phyloP scores from a whole-genome alignment of 2,888 invertebrate genomes.

The Eurois occulta region DNA sequence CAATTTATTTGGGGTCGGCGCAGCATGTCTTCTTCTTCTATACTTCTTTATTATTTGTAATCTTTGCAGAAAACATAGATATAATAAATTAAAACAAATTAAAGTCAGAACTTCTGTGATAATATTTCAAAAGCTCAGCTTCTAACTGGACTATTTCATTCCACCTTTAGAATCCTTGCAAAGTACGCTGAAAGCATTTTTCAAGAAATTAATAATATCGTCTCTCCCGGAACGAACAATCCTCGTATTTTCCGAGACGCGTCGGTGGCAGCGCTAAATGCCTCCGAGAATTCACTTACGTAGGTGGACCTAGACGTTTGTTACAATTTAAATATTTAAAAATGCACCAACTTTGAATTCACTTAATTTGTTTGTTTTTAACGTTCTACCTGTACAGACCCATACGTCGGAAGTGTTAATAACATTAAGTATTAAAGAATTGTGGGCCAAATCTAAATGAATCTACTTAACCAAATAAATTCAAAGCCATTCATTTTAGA shows the following conservation, averaged over 20 bases:
- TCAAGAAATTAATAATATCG: constrained; percentile 37
- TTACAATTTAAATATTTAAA: constrained; percentile 7
- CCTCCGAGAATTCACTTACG: background rate
- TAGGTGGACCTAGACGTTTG: background rate
- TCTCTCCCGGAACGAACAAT: constrained; percentile 8
- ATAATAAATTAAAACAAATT: background rate
- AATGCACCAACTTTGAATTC: background rate
- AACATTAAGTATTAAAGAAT: background rate
- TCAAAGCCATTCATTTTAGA: too few relatives aligned
- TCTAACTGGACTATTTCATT: constrained; percentile 23
- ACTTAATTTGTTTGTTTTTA: background rate
- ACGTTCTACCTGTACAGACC: background rate
- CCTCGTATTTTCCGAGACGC: constrained; percentile 29
- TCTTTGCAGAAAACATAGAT: background rate
- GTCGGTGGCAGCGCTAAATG: constrained; percentile 13
- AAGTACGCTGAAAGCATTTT: constrained; percentile 21
- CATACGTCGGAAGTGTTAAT: background rate
- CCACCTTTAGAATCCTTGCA: constrained; percentile 14
- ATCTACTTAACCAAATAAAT: too few relatives aligned
- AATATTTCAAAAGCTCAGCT: constrained; percentile 11
- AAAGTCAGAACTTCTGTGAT: background rate
- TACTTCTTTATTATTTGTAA: too few relatives aligned
- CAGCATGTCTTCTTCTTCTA: too few relatives aligned
- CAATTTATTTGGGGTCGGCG: too few relatives aligned
- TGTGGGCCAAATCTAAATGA: too few relatives aligned